These are phyloP conservation scores for Brenthis daphne DNA, from an alignment of 2,888 invertebrate genomes.

Conservation along the genomic window DNA sequence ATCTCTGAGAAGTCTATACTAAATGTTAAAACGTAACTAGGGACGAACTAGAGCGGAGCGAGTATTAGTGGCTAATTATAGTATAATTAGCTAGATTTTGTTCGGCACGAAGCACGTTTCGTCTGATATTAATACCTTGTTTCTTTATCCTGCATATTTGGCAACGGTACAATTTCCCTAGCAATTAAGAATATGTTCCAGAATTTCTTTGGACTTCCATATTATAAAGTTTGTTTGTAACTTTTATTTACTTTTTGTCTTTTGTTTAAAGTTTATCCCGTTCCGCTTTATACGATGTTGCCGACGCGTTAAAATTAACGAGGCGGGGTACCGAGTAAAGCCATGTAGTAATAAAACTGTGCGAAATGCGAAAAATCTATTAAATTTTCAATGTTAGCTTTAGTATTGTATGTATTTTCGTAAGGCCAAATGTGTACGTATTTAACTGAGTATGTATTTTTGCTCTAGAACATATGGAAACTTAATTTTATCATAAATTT, in stretches of 20 bases:
- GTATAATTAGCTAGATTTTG: neutral
- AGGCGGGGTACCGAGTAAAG: slow-evolving; percentile 19
- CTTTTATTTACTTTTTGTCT: slow-evolving; percentile 15
- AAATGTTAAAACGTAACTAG: no score
- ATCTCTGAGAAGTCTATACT: no score
- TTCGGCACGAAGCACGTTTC: no score
- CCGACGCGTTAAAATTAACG: slow-evolving; percentile 27
- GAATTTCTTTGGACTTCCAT: slow-evolving; percentile 15
- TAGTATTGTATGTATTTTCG: neutral
- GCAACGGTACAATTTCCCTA: slow-evolving; percentile 13
- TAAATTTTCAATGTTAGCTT: slow-evolving; percentile 21
- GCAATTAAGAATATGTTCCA: slow-evolving; percentile 19
- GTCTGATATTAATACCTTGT: slow-evolving; percentile 10
- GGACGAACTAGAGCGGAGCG: no score
- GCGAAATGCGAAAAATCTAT: slow-evolving; percentile 19
- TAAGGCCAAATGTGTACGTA: neutral
- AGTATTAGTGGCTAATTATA: no score
- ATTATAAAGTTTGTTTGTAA: slow-evolving; percentile 8
- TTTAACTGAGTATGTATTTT: neutral
- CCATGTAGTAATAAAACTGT: slow-evolving; percentile 13
- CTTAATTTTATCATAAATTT: neutral
- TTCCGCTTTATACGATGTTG: slow-evolving; percentile 16
- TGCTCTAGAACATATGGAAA: neutral
- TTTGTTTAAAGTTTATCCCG: slow-evolving; percentile 17
- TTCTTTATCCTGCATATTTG: slow-evolving; percentile 9